These are phyloP conservation scores for Phylloscopus whistleri DNA, from an alignment of 2,113 vertebrate genomes.

Conservation along the genomic window DNA sequence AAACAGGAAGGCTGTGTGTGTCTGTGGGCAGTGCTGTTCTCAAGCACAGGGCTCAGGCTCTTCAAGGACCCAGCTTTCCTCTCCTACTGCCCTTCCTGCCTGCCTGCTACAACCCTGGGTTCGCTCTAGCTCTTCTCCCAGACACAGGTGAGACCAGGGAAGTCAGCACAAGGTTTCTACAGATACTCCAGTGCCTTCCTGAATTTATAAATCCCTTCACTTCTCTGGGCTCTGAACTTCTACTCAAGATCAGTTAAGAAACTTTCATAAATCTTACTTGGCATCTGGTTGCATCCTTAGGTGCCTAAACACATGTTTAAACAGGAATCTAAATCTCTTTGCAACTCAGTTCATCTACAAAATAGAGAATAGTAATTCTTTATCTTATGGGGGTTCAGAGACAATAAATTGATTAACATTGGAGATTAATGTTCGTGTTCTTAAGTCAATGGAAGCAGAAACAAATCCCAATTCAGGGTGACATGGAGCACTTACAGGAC, in stretches of 20 bases:
- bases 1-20: neutral
- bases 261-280: neutral
- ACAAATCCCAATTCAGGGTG: neutral
- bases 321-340: neutral
- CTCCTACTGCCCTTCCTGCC: neutral
- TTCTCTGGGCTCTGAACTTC: neutral
- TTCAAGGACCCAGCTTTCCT: neutral
- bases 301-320: neutral
- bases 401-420: neutral
- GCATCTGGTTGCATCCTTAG: neutral
- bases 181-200: neutral
- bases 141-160: neutral
- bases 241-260: neutral
- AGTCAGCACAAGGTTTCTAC: accelerated
- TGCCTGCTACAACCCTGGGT: neutral
- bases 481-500: neutral
- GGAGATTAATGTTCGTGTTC: neutral
- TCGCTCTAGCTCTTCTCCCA: neutral
- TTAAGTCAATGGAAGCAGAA: slow-evolving; percentile 5
- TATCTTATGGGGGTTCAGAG: neutral
- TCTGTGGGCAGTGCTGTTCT: neutral
- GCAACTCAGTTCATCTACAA: neutral
- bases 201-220: neutral
- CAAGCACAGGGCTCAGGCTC: accelerated
- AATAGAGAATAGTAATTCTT: neutral